Evolutionary conservation across 1,140 invertebrate genomes (phyloP), one percentile per base, ranked within the genome.

Genomic region (Nasonia longicornis): DNA sequence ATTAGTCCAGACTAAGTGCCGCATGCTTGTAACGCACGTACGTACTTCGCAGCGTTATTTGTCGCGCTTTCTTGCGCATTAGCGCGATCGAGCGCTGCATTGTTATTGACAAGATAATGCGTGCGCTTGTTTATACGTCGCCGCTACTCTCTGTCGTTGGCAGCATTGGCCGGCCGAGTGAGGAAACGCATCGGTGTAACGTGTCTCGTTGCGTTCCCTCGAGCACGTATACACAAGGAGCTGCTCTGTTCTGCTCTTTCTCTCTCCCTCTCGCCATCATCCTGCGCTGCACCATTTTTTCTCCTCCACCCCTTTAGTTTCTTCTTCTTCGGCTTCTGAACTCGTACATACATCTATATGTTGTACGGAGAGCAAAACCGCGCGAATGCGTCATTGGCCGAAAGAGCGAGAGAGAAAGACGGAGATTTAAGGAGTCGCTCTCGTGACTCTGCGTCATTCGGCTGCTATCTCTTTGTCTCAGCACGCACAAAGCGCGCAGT

Each of bases 401-500:
- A n/a, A 58, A 20, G 20, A n/a, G 12, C 6, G 3, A 45, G 10
- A 8, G 45, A 22, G 42, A 29, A 0, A 45, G 72, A 12, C 6
- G 16, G 2, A 31, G 58, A 63, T 58, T 58, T 58, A n/a, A 58
- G 72, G 58, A 35, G 35, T n/a, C 29, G 22, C 8, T 67, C 22
- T 35, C 31, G 3, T 35, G 26, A 26, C 48, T 85, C 79, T 86
- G 77, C 84, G 81, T 86, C 85, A 85, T 35, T 84, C 76, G 52
- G 7, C 82, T 66, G 80, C 78, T 85, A 85, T 86, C 80, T 85
- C 80, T 86, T 85, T 86, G 83, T 86, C 79, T 71, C 20, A 71
- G 69, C 42, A n/a, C 22, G 64, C 2, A 48, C 38, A 31, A 38
- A 67, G 48, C 75, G 35, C 20, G n/a, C 8, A 10, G 29, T 20